These are phyloP conservation scores for Drosophila siamana DNA, from an alignment of 2,888 invertebrate genomes.

Conservation along the genomic window DNA sequence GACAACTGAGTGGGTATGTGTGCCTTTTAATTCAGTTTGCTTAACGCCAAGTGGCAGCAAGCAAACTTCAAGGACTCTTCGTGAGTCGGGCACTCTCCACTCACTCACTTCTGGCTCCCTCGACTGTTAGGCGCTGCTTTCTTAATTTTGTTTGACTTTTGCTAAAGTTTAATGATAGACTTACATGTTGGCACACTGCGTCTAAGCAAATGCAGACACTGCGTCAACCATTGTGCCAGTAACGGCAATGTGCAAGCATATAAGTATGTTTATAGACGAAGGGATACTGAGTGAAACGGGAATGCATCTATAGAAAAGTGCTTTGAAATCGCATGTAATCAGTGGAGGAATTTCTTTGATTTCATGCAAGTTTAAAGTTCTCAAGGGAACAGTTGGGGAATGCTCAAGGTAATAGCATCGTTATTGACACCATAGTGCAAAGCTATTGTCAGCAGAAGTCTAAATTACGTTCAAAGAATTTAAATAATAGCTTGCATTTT, in stretches of 20 bases:
- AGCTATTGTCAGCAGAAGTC: too few species aligned
- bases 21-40: slow-evolving; percentile 73
- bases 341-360: slow-evolving; percentile 42
- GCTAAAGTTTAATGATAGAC: slow-evolving; percentile 74
- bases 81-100: background rate
- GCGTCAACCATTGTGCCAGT: background rate
- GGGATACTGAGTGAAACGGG: too few species aligned
- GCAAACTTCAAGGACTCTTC: slow-evolving; percentile 42
- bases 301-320: slow-evolving; percentile 24
- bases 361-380: slow-evolving; percentile 3
- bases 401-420: too few species aligned
- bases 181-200: slow-evolving; percentile 49
- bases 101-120: too few species aligned
- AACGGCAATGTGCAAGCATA: too few species aligned
- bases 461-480: too few species aligned
- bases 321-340: slow-evolving; percentile 73
- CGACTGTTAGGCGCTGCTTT: slow-evolving; percentile 47
- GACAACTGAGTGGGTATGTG: slow-evolving; percentile 36
- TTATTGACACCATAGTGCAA: too few species aligned
- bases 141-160: slow-evolving; percentile 76
- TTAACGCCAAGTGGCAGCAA: slow-evolving; percentile 61
- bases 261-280: too few species aligned
- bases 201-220: slow-evolving; percentile 52
- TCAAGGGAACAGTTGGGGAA: too few species aligned
- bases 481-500: too few species aligned